These are phyloP conservation scores for Fopius arisanus DNA, from an alignment of 1,140 invertebrate species.

Conservation along the genomic window DNA sequence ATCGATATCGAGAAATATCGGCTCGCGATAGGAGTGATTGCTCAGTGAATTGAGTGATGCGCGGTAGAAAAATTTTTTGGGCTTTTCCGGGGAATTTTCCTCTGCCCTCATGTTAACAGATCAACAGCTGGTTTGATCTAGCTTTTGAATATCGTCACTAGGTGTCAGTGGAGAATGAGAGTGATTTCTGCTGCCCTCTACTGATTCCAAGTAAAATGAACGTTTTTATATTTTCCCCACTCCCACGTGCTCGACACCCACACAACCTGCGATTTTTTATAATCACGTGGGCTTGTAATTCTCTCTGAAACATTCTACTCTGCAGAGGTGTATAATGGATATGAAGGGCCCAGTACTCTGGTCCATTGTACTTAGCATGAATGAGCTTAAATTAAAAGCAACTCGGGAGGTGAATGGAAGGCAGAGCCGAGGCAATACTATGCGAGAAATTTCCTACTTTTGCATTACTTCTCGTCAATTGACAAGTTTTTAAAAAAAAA, in stretches of 20 bases:
- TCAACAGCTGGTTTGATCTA: neutral
- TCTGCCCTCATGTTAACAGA: neutral
- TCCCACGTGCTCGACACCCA: neutral
- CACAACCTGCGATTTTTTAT: neutral
- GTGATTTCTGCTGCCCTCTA: neutral
- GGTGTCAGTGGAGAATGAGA: neutral
- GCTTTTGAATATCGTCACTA: neutral
- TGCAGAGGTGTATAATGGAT: neutral
- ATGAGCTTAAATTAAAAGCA: neutral
- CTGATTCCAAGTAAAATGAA: neutral
- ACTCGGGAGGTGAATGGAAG: neutral
- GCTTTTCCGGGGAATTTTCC: neutral
- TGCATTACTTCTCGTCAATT: neutral
- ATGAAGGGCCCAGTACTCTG: neutral
- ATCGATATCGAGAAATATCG: too few relatives aligned
- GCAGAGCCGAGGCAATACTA: slow-evolving; percentile 1
- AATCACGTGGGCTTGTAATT: neutral
- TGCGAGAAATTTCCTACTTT: neutral
- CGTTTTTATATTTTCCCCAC: neutral
- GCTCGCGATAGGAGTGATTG: too few relatives aligned
- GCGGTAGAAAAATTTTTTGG: too few relatives aligned
- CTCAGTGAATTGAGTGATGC: too few relatives aligned
- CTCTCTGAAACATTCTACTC: neutral
- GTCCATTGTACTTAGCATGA: neutral
- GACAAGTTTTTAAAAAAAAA: too few relatives aligned